These are phyloP conservation scores for Oncorhynchus keta DNA, from an alignment of 2,113 vertebrate species.

Conservation along the genomic window DNA sequence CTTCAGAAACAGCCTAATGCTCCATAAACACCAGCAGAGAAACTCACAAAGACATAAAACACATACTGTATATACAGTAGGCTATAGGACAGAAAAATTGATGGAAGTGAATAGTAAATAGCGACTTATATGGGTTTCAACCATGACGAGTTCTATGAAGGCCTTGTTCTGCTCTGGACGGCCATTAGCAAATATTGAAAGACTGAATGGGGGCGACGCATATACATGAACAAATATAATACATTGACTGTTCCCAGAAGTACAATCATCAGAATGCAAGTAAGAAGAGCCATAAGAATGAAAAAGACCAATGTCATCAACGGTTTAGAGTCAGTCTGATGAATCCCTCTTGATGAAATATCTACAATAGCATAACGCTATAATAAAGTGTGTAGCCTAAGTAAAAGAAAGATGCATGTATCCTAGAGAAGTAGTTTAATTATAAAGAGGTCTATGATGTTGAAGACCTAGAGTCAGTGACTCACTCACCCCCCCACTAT, in stretches of 20 bases:
- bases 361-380: too few relatives aligned
- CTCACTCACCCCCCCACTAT: constrained; percentile 50
- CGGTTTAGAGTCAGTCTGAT: too few relatives aligned
- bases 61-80: not conserved
- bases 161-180: not conserved
- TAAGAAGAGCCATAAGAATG: too few relatives aligned
- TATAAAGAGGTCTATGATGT: constrained; percentile 51
- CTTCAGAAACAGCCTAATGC: constrained; percentile 59
- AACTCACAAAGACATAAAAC: constrained; percentile 34
- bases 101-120: not conserved
- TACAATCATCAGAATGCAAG: too few relatives aligned
- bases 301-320: too few relatives aligned
- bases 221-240: too few relatives aligned
- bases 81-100: constrained; percentile 21
- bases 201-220: not conserved
- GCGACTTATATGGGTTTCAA: not conserved
- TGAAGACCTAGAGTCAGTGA: constrained; percentile 48
- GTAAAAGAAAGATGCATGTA: too few relatives aligned
- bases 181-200: not conserved
- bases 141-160: not conserved
- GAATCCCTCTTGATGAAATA: too few relatives aligned
- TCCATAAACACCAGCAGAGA: constrained; percentile 44
- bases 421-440: not conserved
- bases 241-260: too few relatives aligned
- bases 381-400: too few relatives aligned